Evolutionary conservation across 2,113 vertebrate species (phyloP), one percentile per base, ranked within the genome.

Genomic region (Hydropotes inermis): DNA sequence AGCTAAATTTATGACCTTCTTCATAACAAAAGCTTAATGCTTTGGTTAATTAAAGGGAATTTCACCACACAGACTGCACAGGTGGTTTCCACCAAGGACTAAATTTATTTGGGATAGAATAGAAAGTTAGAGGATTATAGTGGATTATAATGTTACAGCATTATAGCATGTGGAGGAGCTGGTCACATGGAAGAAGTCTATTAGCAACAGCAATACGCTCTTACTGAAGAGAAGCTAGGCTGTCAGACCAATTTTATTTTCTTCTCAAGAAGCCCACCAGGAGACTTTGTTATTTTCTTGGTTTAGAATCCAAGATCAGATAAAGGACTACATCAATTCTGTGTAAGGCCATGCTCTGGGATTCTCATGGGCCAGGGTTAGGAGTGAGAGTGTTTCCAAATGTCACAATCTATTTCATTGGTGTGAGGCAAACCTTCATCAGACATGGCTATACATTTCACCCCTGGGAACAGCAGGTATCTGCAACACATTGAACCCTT

Each of bases 271-370:
- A 70, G 54, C 36, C 52, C 89, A 83, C 43, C 30, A 55, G 30
- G 92, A 96, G 60, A 95, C 6, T 57, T 94, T 93, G 83, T 88
- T 92, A 94, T 87, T 93, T 94, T 88, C 70, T 74, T 87, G 67
- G 55, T 87, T 97, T 78, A 84, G 84, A 96, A 93, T 81, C 76
- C 7, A 36, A 96, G 87, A 92, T 87, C 15, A 3, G 81, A 58
- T 39, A 76, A 90, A 94, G 57, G 43, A 78, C 89, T 91, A 33
- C 12, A 52, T 89, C 88, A 96, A 11, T 43, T 94, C 15, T 57
- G 5, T 36, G 9, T 82, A 67, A 97, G 57, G 57, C 25, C 11
- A 33, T 83, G 60, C 45, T 70, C 83, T 74, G 60, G 52, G 87
- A 95, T 60, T 95, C 84, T 97, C 57, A 36, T 16, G 79, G 74